These are phyloP conservation scores for Chaetorhynchus papuensis DNA, from an alignment of 2,113 vertebrate species.

Conservation along the genomic window DNA sequence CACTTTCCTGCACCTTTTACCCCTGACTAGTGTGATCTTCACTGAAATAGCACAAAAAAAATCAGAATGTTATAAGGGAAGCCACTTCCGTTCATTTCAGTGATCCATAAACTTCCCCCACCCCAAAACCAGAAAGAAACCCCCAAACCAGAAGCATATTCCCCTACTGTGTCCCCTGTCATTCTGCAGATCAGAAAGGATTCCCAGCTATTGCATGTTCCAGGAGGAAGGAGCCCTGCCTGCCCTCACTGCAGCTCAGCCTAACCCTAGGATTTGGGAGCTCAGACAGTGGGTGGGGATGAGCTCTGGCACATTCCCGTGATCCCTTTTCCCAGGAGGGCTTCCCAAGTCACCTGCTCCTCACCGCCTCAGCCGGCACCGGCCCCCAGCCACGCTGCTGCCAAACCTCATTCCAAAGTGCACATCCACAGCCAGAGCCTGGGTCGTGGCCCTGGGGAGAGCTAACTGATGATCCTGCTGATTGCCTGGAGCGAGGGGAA, in stretches of 20 bases:
- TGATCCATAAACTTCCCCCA: background rate
- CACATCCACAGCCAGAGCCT: background rate
- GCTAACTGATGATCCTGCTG: slow-evolving; percentile 91
- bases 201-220: background rate
- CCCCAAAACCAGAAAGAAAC: background rate
- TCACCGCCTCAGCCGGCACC: background rate
- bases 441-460: background rate
- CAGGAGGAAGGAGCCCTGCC: background rate
- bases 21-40: background rate
- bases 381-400: background rate
- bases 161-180: background rate
- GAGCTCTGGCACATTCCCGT: background rate
- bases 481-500: slow-evolving; percentile 94
- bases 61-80: background rate
- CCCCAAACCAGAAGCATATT: background rate
- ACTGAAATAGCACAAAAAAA: background rate
- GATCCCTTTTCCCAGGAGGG: background rate
- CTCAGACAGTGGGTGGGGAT: background rate
- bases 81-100: background rate
- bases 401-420: slow-evolving; percentile 23
- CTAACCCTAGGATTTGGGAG: background rate
- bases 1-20: background rate
- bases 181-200: background rate
- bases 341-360: background rate
- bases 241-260: background rate